These are phyloP conservation scores for Nematopogon swammerdamellus DNA, from an alignment of 2,888 invertebrate species.

Conservation along the genomic window DNA sequence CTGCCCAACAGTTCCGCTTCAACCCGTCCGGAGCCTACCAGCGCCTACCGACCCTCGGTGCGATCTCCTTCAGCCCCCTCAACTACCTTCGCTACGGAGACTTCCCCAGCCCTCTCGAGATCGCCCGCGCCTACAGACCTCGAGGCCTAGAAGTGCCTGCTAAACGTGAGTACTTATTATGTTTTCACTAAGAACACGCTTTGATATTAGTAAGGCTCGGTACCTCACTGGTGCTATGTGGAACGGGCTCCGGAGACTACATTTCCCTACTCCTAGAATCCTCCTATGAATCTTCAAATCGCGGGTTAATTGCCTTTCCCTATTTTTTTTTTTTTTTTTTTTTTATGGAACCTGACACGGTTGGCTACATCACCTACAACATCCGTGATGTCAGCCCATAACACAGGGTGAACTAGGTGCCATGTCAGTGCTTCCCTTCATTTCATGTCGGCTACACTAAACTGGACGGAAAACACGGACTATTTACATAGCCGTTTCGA, in stretches of 20 bases:
- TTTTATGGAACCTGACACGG: too few species aligned
- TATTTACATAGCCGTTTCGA: too few species aligned
- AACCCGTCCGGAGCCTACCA: slow-evolving; percentile 18
- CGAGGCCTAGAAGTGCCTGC: slow-evolving; percentile 59
- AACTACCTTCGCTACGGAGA: slow-evolving; percentile 60
- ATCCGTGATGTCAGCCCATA: too few species aligned
- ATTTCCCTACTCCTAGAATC: too few species aligned
- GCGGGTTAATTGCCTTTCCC: background rate
- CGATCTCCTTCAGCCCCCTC: slow-evolving; percentile 58
- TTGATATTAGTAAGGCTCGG: background rate
- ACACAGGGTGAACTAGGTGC: too few species aligned
- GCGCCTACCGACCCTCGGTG: slow-evolving; percentile 51
- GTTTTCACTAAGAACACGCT: background rate
- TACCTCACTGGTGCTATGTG: background rate
- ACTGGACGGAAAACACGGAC: too few species aligned
- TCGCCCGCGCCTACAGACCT: slow-evolving; percentile 57
- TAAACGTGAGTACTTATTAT: slow-evolving; percentile 52
- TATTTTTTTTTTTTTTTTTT: too few species aligned
- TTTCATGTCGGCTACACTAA: too few species aligned
- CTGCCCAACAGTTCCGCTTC: slow-evolving; percentile 17
- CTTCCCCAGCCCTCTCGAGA: slow-evolving; percentile 46
- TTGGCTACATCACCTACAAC: too few species aligned
- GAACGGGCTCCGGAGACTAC: too few species aligned
- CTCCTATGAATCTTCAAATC: too few species aligned
- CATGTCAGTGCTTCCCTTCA: too few species aligned